Percentiles rank a stretch among this genome's conserved stretches.
Evolutionary conservation across 2,888 invertebrate species (phyloP).

Genomic region (Pristionchus japonicus): DNA sequence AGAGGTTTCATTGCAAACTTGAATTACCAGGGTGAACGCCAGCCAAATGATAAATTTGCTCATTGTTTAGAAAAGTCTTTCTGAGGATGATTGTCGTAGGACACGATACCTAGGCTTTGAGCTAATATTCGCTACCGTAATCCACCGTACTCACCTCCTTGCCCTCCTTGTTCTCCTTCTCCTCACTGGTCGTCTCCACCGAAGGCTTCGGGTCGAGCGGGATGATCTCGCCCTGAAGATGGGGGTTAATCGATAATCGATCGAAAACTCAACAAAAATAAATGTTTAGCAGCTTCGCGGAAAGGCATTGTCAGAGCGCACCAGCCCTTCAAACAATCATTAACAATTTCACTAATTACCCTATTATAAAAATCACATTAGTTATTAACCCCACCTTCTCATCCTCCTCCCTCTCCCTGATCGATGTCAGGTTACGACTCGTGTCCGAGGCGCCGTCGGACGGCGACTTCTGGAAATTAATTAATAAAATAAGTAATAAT

Average conservation of each 20-base stretch:
- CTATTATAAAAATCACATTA: not conserved
- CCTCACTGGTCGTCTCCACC: not conserved
- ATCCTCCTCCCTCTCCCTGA: constrained; percentile 40
- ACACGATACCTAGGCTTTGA: no score
- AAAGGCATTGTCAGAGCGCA: no score
- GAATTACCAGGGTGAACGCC: no score
- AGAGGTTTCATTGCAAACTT: no score
- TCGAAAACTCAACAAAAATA: not conserved
- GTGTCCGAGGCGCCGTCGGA: not conserved
- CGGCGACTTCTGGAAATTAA: constrained; percentile 7
- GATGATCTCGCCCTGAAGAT: constrained; percentile 24
- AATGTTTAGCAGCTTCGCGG: not conserved
- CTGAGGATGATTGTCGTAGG: no score
- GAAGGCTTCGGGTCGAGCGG: constrained; percentile 40
- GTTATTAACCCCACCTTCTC: constrained; percentile 8
- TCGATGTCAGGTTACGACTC: not conserved
- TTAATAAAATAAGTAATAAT: no score
- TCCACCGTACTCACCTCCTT: not conserved
- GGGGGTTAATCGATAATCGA: not conserved
- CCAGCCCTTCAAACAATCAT: no score
- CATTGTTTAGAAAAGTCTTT: no score
- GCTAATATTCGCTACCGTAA: not conserved
- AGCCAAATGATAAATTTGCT: no score
- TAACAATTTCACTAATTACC: no score
- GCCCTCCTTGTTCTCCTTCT: not conserved